Percentiles rank a stretch among this genome's conserved stretches.
phyloP scores from a whole-genome alignment of 2,888 invertebrate genomes.

The Pterobdella sp. region DNA sequence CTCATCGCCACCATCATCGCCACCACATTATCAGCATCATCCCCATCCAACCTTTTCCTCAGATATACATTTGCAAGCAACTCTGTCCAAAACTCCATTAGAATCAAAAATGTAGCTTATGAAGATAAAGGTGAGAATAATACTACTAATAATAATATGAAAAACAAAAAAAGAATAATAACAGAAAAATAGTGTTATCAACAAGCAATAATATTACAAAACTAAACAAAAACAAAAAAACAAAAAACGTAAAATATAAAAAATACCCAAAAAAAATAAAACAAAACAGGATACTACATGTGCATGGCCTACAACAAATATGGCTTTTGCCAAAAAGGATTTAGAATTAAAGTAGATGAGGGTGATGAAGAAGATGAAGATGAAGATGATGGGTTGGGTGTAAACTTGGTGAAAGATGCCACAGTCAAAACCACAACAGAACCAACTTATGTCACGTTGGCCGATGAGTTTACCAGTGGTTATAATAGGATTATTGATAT shows the following conservation, averaged over 20 bases:
- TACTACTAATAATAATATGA: no score
- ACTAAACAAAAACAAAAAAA: no score
- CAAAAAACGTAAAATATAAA: no score
- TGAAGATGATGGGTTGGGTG: neutral
- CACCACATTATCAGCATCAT: neutral
- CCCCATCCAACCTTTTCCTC: neutral
- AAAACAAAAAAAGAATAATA: no score
- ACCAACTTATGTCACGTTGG: no score
- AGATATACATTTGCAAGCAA: neutral
- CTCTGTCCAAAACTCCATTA: neutral
- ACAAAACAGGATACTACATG: slow-evolving; percentile 21
- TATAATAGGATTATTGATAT: no score
- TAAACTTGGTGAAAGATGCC: neutral
- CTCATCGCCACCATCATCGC: slow-evolving; percentile 3
- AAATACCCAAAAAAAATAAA: no score
- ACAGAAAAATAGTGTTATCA: no score
- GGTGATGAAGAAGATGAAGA: neutral
- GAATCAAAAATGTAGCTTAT: neutral
- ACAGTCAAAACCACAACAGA: no score
- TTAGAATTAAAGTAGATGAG: slow-evolving; percentile 1
- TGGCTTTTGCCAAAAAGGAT: slow-evolving; percentile 23
- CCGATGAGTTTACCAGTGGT: no score
- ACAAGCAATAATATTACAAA: no score
- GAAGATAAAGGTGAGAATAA: neutral
- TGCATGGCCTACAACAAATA: slow-evolving; percentile 27